Percentiles rank a stretch among this genome's conserved stretches.
phyloP scores from a whole-genome alignment of 2,888 invertebrate species.

The Nesidiocoris tenuis region DNA sequence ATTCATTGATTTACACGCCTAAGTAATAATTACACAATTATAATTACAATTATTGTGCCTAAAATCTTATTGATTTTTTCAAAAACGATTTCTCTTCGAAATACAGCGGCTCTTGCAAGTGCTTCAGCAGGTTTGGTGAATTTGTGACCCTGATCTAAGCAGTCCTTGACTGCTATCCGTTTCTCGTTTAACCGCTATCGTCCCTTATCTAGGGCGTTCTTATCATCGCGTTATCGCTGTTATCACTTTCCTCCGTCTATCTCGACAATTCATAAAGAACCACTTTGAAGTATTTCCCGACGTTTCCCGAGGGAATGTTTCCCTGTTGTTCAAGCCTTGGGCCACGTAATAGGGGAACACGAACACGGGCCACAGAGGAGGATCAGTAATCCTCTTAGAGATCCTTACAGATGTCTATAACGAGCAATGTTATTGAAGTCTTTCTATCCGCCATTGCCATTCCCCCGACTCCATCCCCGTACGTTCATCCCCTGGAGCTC shows the following conservation, averaged over 20 bases:
- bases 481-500: slow-evolving; percentile 3
- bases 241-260: background rate
- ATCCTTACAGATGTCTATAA: slow-evolving; percentile 44
- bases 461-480: no score
- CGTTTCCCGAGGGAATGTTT: slow-evolving; percentile 38
- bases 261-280: slow-evolving; percentile 20
- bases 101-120: no score
- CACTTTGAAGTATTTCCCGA: slow-evolving; percentile 44
- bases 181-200: no score
- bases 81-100: no score
- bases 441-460: background rate
- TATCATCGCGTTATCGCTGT: slow-evolving; percentile 19
- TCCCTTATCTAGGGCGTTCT: no score
- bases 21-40: no score
- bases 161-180: no score
- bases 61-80: no score
- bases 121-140: no score
- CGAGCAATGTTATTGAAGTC: slow-evolving; percentile 44
- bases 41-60: no score
- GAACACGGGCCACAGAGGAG: slow-evolving; percentile 16
- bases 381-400: slow-evolving; percentile 43
- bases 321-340: slow-evolving; percentile 32
- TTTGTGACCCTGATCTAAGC: no score
- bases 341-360: slow-evolving; percentile 22
- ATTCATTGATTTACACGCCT: no score